Evolutionary conservation across 2,113 vertebrate species (phyloP), one percentile per base, ranked within the genome.

Genomic region (Nyctereutes procyonoides): DNA sequence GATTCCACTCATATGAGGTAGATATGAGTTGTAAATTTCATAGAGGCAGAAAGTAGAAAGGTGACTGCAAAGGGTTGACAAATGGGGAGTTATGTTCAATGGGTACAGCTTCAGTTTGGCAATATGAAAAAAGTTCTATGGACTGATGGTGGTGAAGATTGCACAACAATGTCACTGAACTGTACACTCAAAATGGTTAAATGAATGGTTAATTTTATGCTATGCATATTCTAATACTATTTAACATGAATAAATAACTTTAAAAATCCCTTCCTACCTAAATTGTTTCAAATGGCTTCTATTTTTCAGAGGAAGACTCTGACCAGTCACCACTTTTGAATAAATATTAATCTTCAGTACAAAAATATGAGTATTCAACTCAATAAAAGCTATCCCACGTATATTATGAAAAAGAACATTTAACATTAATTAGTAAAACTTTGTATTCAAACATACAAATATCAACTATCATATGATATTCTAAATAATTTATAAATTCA

Each of bases 401-500:
- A 67, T 9, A 65, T 38, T 60, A 28, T 60, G 16, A 60, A 35
- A 51, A 58, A 35, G 32, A 26, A 48, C 56, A 43, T 71, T 71
- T 71, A 51, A 92, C 35, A 71, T 32, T 65, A 69, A 60, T 65
- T 48, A 85, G 58, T 79, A 51, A 87, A 79, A 77, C 71, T 62
- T 5, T 51, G 51, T 56, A 87, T 58, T 87, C 53, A 32, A 17
- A 63, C 51, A 43, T 55, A 83, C n/a, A 77, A 65, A 63, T 10
- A 83, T 58, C 51, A 35, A 67, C 17, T 84, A 4, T 58, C 65
- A 65, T 60, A 90, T 43, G 30, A n/a, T 35, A 9, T 4, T 95
- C 51, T 58, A 63, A 63, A 38, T 85, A 67, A 79, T 90, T 95
- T 58, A 69, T 51, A 91, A 90, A 85, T 60, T 80, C 32, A 71